Conservation (phyloP, 1,140 invertebrate genomes). For the Nebria ingens region DNA sequence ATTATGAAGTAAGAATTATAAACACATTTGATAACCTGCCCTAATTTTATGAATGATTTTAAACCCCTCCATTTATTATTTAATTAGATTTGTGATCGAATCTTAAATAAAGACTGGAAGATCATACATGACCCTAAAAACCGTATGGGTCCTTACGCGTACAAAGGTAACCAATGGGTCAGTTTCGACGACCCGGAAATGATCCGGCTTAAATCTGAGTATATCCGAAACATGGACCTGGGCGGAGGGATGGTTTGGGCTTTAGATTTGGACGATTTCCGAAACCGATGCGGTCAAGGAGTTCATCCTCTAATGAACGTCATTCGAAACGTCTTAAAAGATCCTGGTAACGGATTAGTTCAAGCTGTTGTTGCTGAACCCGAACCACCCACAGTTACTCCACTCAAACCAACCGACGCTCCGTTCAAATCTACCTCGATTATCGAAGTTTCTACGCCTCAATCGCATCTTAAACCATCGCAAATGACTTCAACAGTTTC, state of each 20-base stretch:
- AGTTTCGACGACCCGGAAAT: constrained; percentile 75
- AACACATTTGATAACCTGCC: neutral
- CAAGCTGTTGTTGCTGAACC: neutral
- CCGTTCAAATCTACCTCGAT: neutral
- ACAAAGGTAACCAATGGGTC: constrained; percentile 80
- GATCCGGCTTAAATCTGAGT: constrained; percentile 66
- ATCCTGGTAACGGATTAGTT: constrained; percentile 26
- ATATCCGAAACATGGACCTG: constrained; percentile 60
- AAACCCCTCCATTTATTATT: neutral
- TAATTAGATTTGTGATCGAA: constrained; percentile 63
- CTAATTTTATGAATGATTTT: neutral
- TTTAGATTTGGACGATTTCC: constrained; percentile 77
- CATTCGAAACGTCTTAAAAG: constrained; percentile 54
- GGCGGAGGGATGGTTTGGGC: constrained; percentile 89
- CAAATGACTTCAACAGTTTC: too few species aligned
- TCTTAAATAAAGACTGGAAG: constrained; percentile 66
- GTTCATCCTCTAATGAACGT: constrained; percentile 62
- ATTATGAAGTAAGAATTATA: constrained; percentile 76
- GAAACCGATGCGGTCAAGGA: constrained; percentile 55
- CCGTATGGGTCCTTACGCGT: constrained; percentile 78
- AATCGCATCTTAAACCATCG: neutral
- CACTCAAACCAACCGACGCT: constrained; percentile 5
- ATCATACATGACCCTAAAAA: constrained; percentile 62
- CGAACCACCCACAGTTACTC: constrained; percentile 10
- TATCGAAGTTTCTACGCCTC: neutral